Conservation (phyloP, 2,113 vertebrate genomes). For the Saiga tatarica region DNA sequence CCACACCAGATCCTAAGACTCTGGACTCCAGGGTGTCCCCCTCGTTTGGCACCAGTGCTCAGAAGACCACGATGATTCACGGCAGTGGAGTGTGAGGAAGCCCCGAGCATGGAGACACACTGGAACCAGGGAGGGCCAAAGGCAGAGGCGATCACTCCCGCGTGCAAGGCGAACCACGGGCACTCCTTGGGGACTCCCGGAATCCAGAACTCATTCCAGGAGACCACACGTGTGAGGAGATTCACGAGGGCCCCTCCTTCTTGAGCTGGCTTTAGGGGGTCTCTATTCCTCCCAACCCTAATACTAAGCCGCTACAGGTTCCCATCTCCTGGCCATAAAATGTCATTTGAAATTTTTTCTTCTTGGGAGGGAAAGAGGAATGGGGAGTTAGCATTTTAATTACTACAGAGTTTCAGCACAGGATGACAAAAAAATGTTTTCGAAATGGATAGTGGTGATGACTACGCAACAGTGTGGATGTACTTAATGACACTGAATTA, state of each 20-base stretch:
- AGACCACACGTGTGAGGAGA: not conserved
- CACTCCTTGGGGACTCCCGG: not conserved
- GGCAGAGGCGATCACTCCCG: not conserved
- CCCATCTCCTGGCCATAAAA: not conserved
- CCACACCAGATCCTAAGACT: not conserved
- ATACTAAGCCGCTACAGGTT: not conserved
- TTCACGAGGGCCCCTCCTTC: not conserved
- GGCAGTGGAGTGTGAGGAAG: not conserved
- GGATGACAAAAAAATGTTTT: not conserved
- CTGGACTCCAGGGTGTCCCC: not conserved
- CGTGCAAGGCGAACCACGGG: not conserved
- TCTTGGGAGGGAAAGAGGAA: not conserved
- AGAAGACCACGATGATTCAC: not conserved
- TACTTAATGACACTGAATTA: not conserved
- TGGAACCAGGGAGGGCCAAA: not conserved
- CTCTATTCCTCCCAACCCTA: not conserved
- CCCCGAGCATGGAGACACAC: not conserved
- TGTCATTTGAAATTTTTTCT: not conserved
- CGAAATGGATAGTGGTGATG: not conserved
- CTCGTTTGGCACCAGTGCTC: not conserved
- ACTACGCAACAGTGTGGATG: not conserved
- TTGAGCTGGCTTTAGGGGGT: not conserved
- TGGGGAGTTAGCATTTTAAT: not conserved
- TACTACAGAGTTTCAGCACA: not conserved
- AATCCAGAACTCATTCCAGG: not conserved